Percentiles rank a stretch among this genome's conserved stretches.
Conservation (phyloP, 2,113 vertebrate species). For the Bos indicus region DNA sequence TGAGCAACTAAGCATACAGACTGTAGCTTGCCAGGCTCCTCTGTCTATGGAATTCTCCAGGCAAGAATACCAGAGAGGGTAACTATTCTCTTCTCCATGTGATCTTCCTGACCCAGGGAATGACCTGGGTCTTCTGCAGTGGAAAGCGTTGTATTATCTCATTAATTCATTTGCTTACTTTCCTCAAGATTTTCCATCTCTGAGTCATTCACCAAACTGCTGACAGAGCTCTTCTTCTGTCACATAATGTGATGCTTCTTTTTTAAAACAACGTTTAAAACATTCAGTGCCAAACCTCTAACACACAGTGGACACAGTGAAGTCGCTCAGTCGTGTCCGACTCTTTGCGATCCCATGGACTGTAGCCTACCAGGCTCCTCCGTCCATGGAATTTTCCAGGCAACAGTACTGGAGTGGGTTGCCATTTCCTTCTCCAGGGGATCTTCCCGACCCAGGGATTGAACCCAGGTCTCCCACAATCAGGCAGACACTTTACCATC, state of each 20-base stretch:
- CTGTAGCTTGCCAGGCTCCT: neutral
- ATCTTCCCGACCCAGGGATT: neutral
- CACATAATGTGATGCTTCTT: neutral
- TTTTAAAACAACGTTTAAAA: neutral
- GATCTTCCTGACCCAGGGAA: neutral
- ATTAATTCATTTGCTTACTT: neutral
- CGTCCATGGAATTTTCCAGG: neutral
- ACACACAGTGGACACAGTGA: neutral
- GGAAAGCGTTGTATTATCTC: neutral
- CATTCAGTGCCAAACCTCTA: neutral
- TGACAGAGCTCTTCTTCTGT: neutral
- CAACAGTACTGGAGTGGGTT: neutral
- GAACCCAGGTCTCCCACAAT: neutral
- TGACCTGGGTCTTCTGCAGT: neutral
- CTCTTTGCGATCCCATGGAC: neutral
- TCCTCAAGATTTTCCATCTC: neutral
- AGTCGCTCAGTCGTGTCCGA: neutral
- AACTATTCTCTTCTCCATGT: neutral
- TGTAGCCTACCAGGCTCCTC: neutral
- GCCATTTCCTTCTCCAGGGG: neutral
- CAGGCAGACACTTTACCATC: neutral
- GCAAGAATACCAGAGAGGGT: neutral
- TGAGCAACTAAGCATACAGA: neutral
- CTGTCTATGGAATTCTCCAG: neutral
- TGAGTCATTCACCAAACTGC: neutral